Base-by-base conservation (phyloP, 2,888 invertebrate genomes). In the Eumerus sabulonum region DNA sequence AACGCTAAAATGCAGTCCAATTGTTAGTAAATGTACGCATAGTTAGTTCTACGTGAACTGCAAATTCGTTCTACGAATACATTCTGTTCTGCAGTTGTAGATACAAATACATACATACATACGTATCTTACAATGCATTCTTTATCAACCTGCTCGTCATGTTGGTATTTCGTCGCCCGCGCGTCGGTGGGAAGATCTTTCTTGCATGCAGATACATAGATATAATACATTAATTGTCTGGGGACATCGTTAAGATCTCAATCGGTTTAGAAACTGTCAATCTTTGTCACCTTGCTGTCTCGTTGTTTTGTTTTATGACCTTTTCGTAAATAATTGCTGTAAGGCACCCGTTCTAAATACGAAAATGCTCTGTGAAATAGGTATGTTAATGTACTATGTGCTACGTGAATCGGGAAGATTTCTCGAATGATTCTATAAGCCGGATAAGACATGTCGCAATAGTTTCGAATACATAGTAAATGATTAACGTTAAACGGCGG, bases 401-500 rank as follows among this genome's bases (percentile, higher is more conserved):
- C 2, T 27, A 4, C 27, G 2, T 7, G 27, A 3, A 67, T 50
- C 54, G 38, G 2, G 47, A 35, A 66, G 36, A 14, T 27, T 12
- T 17, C 14, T 53, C 60, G 76, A 62, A 19, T 16, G 38, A 36
- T 44, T 42, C 35, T 56, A n/a, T 19, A 38, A 73, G 74, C 79
- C 79, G 79, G 79, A 79, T 70, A 79, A 56, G 60, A 74, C 79
- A 74, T 56, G 68, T 79, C 74, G 68, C 68, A 27, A 44, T 53
- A 47, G 45, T 35, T 17, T 60, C 47, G 47, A 44, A 50, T 59
- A 74, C 53, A 59, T 66, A 50, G 16, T 42, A 40, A 60, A 54
- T 64, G 73, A 74, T 79, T 70, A 74, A 60, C 54, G 56, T 53
- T 79, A 79, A 79, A 79, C 79, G 79, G 79, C 79, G 79, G 79